These are phyloP conservation scores for Arctopsyche grandis DNA, from an alignment of 1,140 invertebrate genomes.

Conservation along the genomic window DNA sequence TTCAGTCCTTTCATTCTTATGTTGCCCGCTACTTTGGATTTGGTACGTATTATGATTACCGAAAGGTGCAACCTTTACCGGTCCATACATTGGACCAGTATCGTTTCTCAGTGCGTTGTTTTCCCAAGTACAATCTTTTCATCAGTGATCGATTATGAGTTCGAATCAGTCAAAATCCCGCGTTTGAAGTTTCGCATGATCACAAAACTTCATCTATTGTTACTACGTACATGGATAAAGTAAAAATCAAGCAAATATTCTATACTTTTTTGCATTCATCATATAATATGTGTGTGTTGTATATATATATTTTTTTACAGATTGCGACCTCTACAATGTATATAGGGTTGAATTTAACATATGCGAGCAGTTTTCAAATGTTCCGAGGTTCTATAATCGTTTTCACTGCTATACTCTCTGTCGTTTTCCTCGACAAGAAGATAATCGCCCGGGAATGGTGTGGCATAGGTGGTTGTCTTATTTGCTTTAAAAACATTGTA, in stretches of 20 bases:
- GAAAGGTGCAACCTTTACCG: too few species aligned
- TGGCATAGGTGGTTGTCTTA: constrained; percentile 72
- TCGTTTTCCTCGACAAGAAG: constrained; percentile 82
- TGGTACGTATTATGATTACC: constrained; percentile 59
- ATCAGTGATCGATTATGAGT: too few species aligned
- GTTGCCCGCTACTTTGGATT: constrained; percentile 85
- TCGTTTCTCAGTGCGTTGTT: too few species aligned
- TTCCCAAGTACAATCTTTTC: too few species aligned
- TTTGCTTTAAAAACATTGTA: constrained; percentile 27
- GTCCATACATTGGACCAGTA: too few species aligned
- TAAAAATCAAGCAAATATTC: too few species aligned
- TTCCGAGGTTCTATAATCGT: constrained; percentile 92
- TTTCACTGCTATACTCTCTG: constrained; percentile 91
- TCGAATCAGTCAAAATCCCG: too few species aligned
- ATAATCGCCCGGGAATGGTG: constrained; percentile 81
- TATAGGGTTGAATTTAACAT: constrained; percentile 90
- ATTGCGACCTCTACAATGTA: constrained; percentile 88
- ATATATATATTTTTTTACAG: constrained; percentile 54
- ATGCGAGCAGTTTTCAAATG: constrained; percentile 97
- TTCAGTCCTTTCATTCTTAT: constrained; percentile 87
- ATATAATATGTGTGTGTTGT: not conserved
- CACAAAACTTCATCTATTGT: too few species aligned
- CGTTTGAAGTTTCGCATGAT: too few species aligned
- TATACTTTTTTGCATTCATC: too few species aligned
- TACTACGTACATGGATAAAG: too few species aligned